Percentiles rank a stretch among this genome's conserved stretches.
phyloP scores from a whole-genome alignment of 2,888 invertebrate genomes.

The Leptarthrus brevirostris region DNA sequence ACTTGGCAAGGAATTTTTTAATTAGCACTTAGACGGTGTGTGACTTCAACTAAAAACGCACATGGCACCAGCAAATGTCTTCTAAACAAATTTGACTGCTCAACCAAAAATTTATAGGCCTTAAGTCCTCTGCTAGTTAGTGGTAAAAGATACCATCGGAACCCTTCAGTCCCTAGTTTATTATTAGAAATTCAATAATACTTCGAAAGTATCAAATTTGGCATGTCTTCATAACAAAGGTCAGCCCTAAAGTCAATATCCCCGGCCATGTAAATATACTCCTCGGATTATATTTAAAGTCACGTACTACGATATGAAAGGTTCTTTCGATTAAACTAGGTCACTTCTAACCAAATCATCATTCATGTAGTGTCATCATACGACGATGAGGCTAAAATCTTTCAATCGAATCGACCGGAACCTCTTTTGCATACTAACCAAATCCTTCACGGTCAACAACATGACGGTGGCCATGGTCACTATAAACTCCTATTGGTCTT shows the following conservation, averaged over 20 bases:
- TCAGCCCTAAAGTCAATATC: conserved; percentile 13
- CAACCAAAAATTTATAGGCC: no score
- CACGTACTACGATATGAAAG: neutral
- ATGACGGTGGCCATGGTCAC: neutral
- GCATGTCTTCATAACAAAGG: neutral
- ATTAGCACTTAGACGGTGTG: no score
- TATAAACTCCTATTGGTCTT: neutral
- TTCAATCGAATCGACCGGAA: neutral
- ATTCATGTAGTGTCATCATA: neutral
- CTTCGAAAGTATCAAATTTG: neutral
- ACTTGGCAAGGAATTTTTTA: no score
- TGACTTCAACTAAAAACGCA: no score
- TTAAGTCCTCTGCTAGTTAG: neutral
- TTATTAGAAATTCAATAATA: conserved; percentile 3
- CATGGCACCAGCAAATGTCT: no score
- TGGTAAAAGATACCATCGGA: neutral
- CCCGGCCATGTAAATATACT: neutral
- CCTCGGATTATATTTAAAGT: no score
- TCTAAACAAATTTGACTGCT: no score
- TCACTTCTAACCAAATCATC: neutral
- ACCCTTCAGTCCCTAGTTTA: neutral
- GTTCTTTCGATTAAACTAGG: neutral
- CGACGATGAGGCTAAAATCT: neutral
- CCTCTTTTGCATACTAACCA: conserved; percentile 3
- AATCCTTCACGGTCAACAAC: neutral